phyloP scores from a whole-genome alignment of 2,888 invertebrate genomes.

The Sericinus montela region DNA sequence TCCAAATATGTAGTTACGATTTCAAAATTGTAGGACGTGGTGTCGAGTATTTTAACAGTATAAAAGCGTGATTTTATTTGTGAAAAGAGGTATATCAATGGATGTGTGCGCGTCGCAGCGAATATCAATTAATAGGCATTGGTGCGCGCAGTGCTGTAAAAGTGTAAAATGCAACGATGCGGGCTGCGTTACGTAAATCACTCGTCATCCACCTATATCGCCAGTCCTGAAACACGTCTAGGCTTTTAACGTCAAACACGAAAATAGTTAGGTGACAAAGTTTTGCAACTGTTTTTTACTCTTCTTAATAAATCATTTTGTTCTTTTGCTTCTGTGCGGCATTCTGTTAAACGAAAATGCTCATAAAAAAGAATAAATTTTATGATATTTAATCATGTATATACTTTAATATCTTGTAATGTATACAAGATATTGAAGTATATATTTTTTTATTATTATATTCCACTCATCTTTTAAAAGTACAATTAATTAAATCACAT shows the following conservation, averaged over 20 bases:
- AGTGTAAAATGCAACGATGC: constrained; percentile 75
- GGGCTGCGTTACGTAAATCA: constrained; percentile 71
- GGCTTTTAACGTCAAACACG: constrained; percentile 4
- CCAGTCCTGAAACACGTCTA: constrained; percentile 32
- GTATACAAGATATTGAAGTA: too few species aligned
- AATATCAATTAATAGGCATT: constrained; percentile 72
- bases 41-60: constrained; percentile 18
- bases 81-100: constrained; percentile 16
- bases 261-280: background rate
- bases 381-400: too few species aligned
- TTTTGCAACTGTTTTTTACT: too few species aligned
- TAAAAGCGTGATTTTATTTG: constrained; percentile 23
- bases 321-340: too few species aligned
- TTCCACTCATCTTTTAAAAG: too few species aligned
- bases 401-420: too few species aligned
- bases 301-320: too few species aligned
- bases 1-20: too few species aligned
- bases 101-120: constrained; percentile 48
- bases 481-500: too few species aligned
- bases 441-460: too few species aligned
- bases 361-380: too few species aligned
- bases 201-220: constrained; percentile 56
- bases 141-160: constrained; percentile 70
- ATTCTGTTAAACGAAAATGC: too few species aligned
- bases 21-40: constrained; percentile 16